phyloP scores from a whole-genome alignment of 2,888 invertebrate genomes.

The Polydesmus complanatus region DNA sequence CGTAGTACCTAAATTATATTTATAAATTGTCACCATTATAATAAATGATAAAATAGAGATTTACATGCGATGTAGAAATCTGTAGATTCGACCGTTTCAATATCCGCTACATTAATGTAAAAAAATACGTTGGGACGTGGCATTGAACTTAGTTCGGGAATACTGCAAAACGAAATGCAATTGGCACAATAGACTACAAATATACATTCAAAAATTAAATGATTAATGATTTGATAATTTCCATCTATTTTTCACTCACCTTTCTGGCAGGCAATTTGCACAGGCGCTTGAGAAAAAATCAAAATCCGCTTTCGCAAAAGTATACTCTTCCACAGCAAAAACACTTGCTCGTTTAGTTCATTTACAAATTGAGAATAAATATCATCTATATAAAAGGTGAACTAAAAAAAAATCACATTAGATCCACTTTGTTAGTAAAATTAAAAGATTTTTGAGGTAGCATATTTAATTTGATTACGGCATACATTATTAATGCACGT shows the following conservation, averaged over 20 bases:
- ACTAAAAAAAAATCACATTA: slow-evolving; percentile 24
- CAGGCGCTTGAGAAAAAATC: slow-evolving; percentile 35
- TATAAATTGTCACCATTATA: not conserved
- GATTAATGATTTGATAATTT: not conserved
- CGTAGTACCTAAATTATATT: slow-evolving; percentile 30
- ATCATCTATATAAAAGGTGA: slow-evolving; percentile 33
- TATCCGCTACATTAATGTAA: slow-evolving; percentile 36
- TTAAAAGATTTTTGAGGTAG: too few species aligned
- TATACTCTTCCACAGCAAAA: slow-evolving; percentile 33
- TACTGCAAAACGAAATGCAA: slow-evolving; percentile 30
- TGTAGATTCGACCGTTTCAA: slow-evolving; percentile 32
- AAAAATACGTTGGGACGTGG: slow-evolving; percentile 28
- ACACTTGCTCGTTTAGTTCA: slow-evolving; percentile 33
- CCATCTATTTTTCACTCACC: slow-evolving; percentile 23
- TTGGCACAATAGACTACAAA: slow-evolving; percentile 33
- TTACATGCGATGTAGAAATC: slow-evolving; percentile 33
- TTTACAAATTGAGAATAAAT: slow-evolving; percentile 34
- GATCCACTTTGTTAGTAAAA: not conserved
- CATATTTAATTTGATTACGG: too few species aligned
- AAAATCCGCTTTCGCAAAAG: slow-evolving; percentile 32
- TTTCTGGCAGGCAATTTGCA: slow-evolving; percentile 34
- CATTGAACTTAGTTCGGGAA: slow-evolving; percentile 22
- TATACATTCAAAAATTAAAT: slow-evolving; percentile 9
- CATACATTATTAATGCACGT: too few species aligned
- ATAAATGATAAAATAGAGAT: slow-evolving; percentile 18